Evolutionary conservation across 2,888 invertebrate species (phyloP).

Genomic region (Subacronicta megacephala): DNA sequence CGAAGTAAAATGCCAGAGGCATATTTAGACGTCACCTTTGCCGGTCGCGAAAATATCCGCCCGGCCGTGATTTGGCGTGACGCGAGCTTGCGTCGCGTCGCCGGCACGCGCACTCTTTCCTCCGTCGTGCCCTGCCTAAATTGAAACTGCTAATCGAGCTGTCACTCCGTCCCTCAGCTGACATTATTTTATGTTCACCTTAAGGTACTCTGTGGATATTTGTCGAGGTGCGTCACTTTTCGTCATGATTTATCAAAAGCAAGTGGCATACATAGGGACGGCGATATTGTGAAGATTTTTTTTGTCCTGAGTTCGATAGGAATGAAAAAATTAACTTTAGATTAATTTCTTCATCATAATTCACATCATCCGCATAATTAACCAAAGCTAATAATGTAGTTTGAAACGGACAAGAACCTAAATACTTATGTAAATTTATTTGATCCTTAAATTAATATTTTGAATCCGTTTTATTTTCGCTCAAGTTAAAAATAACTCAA

Average conservation of each 20-base stretch:
- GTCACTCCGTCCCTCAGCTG: constrained; percentile 57
- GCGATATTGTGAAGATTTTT: neutral
- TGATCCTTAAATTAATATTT: no score
- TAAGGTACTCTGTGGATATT: constrained; percentile 51
- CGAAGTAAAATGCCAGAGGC: constrained; percentile 28
- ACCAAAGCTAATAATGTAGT: no score
- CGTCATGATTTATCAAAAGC: constrained; percentile 1
- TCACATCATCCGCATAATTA: no score
- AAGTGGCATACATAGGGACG: neutral
- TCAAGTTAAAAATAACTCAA: no score
- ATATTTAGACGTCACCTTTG: constrained; percentile 21
- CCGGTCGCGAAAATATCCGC: constrained; percentile 19
- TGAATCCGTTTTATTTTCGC: no score
- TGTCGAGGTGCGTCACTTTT: constrained; percentile 39
- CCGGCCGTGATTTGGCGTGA: constrained; percentile 35
- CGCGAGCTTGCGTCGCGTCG: constrained; percentile 19
- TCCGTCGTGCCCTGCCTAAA: constrained; percentile 43
- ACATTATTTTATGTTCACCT: constrained; percentile 41
- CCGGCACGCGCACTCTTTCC: constrained; percentile 24
- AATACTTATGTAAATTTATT: no score
- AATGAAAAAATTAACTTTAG: no score
- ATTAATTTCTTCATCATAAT: no score
- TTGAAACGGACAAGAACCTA: no score
- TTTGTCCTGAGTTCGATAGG: neutral
- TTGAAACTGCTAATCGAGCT: constrained; percentile 61